A percentile compares a stretch with the other conserved stretches of the same genome.
Evolutionary conservation across 2,797 vertebrate genomes (phyloP).

Genomic region (Naso thynnoides): DNA sequence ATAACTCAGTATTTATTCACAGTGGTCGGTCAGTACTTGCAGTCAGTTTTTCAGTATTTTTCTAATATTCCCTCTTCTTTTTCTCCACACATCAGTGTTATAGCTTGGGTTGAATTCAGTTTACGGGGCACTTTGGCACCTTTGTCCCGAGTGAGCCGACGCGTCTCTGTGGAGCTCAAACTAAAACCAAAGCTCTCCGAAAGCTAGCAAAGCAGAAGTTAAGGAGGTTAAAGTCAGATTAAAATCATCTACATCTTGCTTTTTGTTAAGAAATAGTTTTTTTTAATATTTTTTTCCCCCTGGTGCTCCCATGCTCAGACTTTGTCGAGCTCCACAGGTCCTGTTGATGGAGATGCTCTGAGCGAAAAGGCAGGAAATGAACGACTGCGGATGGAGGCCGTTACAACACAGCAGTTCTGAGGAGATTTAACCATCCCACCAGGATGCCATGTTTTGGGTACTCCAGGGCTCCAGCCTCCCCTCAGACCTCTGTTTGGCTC

Average conservation of each 20-base stretch:
- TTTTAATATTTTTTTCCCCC: too few species aligned
- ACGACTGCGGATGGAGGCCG: slow-evolving; percentile 10
- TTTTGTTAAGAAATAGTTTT: background rate
- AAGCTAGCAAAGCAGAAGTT: too few species aligned
- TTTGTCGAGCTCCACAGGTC: background rate
- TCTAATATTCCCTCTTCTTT: background rate
- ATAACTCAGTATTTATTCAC: background rate
- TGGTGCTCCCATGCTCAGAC: background rate
- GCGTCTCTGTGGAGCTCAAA: background rate
- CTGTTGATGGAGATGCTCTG: slow-evolving; percentile 3
- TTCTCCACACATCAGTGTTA: too few species aligned
- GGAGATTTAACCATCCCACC: background rate
- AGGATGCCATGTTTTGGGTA: background rate
- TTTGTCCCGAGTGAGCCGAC: background rate
- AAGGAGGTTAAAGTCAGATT: too few species aligned
- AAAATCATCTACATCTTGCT: background rate
- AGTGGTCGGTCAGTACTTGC: background rate
- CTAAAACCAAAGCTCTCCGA: too few species aligned
- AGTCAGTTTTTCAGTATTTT: background rate
- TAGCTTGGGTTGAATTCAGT: background rate
- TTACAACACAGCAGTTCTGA: background rate
- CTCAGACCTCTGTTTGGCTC: slow-evolving; percentile 8
- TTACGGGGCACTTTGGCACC: background rate
- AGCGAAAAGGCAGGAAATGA: background rate
- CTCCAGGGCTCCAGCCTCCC: too few species aligned